A percentile compares a stretch with the other conserved stretches of the same genome.
Conservation (phyloP, 2,113 vertebrate species). For the Cyanoramphus novaezelandiae region DNA sequence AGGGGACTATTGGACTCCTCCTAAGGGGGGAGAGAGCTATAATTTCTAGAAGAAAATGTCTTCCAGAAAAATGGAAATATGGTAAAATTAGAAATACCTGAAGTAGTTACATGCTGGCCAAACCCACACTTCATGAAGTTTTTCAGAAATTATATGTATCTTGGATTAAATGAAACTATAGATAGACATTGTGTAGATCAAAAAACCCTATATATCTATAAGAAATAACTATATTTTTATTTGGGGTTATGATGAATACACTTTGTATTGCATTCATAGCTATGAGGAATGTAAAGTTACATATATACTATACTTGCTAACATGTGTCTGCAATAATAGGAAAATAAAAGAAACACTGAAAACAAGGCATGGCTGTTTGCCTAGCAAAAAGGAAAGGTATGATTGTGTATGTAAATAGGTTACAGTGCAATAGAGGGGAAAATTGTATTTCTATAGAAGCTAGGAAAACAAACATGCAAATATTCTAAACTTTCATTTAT, state of each 20-base stretch:
- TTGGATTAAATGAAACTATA: background rate
- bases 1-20: background rate
- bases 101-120: background rate
- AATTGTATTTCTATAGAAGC: background rate
- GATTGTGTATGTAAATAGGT: background rate
- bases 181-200: background rate
- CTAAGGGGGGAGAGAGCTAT: background rate
- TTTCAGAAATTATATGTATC: background rate
- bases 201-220: background rate
- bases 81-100: background rate
- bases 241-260: background rate
- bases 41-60: background rate
- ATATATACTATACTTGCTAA: background rate
- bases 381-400: background rate
- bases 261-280: background rate
- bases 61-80: background rate
- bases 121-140: background rate
- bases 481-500: background rate
- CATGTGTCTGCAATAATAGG: background rate
- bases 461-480: background rate
- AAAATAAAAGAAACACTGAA: background rate
- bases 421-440: background rate
- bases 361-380: background rate
- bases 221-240: background rate
- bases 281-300: background rate